Base-by-base conservation (phyloP, 2,888 invertebrate genomes). In the Acronicta aceris region DNA sequence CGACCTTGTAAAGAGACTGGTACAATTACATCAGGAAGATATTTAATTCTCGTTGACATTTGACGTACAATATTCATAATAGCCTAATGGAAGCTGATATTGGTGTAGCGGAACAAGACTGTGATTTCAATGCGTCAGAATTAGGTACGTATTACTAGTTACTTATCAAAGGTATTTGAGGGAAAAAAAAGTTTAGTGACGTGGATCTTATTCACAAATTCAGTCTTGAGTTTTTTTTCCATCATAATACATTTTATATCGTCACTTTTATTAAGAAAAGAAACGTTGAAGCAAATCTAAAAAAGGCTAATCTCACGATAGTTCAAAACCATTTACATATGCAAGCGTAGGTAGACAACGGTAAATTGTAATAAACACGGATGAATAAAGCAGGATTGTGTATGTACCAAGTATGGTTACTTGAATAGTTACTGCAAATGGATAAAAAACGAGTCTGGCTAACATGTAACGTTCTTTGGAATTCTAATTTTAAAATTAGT, bases 1-100 rank as follows among this genome's bases (percentile, higher is more conserved):
- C 40, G 76, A 42, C 76, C 76, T 76, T 76, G 78, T 16, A 51
- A 72, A 72, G 68, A 67, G 68, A 74, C 75, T 58, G 78, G 63
- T 58, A 42, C 30, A 62, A 56, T 59, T 53, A 70, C 7, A 64
- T 46, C 71, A 67, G 67, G 71, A 65, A 71, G 51, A 53, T 69
- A 62, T 47, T 27, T n/a, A 56, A 48, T 50, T 59, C 30, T 43
- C 40, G 41, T 52, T 77, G 76, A 66, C 68, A 76, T 76, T 76
- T 71, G 53, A 49, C n/a, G 40, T 15, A 9, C 25, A 4, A 45
- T 54, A 60, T 48, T 8, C 17, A n/a, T 42, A 13, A 49, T 7
- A 42, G 10, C n/a, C n/a, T 43, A 8, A 25, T 45, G 15, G 6
- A 46, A 27, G 17, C 1, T 5, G 16, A 40, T 8, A 25, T 17